These are phyloP conservation scores for Charanyca ferruginea DNA, from an alignment of 2,888 invertebrate species.

Conservation along the genomic window DNA sequence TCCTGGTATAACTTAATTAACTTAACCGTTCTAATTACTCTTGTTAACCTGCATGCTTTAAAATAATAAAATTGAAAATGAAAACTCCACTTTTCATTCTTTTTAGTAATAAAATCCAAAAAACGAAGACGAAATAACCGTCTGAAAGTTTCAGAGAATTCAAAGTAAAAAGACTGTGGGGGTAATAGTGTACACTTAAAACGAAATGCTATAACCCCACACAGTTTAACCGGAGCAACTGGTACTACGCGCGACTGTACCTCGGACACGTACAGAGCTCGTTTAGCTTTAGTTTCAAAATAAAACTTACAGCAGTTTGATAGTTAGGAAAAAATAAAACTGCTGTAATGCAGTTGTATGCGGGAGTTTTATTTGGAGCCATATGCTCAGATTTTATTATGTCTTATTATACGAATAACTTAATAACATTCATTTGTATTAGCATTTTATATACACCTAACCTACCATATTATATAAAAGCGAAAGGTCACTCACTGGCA, in stretches of 20 bases:
- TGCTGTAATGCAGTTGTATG: constrained; percentile 38
- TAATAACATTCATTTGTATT: neutral
- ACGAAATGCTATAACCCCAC: constrained; percentile 53
- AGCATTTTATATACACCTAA: constrained; percentile 9
- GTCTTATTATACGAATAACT: constrained; percentile 15
- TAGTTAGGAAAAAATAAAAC: constrained; percentile 47
- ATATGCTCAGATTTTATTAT: constrained; percentile 12
- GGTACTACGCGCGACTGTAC: constrained; percentile 52
- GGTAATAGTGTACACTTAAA: constrained; percentile 59
- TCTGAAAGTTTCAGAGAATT: constrained; percentile 46
- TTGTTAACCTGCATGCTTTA: constrained; percentile 8
- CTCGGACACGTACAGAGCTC: constrained; percentile 60
- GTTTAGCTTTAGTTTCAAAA: constrained; percentile 61
- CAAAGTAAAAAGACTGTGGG: constrained; percentile 46
- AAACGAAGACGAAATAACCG: constrained; percentile 27
- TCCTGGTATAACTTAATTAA: constrained; percentile 11
- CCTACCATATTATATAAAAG: neutral
- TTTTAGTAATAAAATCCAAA: constrained; percentile 22
- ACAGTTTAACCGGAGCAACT: constrained; percentile 62
- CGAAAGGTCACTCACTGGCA: no score
- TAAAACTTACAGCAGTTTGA: constrained; percentile 59
- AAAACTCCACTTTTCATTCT: constrained; percentile 1
- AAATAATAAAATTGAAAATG: constrained; percentile 10
- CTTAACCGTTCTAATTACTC: constrained; percentile 10
- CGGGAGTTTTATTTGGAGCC: constrained; percentile 32